Conservation (phyloP, 2,888 invertebrate species). For the Andrena minutula region DNA sequence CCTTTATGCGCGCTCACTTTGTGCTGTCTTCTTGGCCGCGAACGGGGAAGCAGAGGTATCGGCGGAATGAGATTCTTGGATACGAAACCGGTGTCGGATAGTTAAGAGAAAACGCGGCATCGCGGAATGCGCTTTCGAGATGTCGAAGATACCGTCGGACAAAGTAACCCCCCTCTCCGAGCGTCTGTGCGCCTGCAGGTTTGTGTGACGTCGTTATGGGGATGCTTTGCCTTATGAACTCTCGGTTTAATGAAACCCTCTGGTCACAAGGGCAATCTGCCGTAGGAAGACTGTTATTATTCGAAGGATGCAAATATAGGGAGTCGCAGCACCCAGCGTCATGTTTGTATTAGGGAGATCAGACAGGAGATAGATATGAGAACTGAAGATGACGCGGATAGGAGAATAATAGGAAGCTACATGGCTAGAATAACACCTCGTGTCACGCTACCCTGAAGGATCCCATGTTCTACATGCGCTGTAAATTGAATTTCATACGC, state of each 20-base stretch:
- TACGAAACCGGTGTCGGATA: constrained; percentile 68
- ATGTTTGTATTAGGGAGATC: too few species aligned
- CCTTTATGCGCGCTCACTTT: constrained; percentile 73
- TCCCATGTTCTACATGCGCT: too few species aligned
- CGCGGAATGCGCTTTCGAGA: constrained; percentile 60
- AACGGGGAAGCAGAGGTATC: constrained; percentile 62
- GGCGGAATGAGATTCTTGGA: constrained; percentile 73
- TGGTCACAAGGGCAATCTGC: background rate
- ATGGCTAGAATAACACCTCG: too few species aligned
- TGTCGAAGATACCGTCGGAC: constrained; percentile 43
- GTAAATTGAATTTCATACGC: too few species aligned
- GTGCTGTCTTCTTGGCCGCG: constrained; percentile 66
- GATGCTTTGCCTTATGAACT: background rate
- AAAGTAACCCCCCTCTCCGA: constrained; percentile 34
- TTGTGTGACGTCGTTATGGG: background rate
- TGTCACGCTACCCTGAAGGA: too few species aligned
- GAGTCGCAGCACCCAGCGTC: background rate
- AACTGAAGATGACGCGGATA: too few species aligned
- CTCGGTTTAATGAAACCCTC: constrained; percentile 21
- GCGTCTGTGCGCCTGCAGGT: background rate
- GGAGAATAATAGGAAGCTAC: too few species aligned
- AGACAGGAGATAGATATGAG: too few species aligned
- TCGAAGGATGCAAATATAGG: background rate
- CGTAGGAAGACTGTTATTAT: constrained; percentile 3
- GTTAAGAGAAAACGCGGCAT: constrained; percentile 68